Evolutionary conservation across 2,113 vertebrate species (phyloP).

Genomic region (Vicugna pacos): DNA sequence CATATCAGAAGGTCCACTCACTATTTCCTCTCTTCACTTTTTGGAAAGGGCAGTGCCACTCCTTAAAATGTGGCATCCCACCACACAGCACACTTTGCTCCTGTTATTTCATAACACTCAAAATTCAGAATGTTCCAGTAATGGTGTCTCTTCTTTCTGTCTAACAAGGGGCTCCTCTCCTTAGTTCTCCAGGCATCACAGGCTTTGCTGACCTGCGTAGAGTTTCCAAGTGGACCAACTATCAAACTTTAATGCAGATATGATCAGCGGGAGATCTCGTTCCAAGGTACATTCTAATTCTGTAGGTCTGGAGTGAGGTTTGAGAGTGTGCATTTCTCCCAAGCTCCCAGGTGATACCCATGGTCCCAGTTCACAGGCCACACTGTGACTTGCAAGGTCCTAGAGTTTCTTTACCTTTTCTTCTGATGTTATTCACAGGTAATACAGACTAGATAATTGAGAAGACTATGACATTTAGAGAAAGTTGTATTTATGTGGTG

Average conservation of each 20-base stretch:
- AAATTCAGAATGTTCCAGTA: not conserved
- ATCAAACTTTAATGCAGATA: not conserved
- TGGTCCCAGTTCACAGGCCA: not conserved
- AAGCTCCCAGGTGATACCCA: not conserved
- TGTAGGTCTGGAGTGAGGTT: not conserved
- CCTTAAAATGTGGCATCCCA: constrained; percentile 38
- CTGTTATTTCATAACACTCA: constrained; percentile 36
- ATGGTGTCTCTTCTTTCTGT: not conserved
- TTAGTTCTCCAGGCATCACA: not conserved
- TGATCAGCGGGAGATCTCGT: not conserved
- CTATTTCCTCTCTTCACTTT: constrained; percentile 40
- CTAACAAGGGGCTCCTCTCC: not conserved
- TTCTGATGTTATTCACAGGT: not conserved
- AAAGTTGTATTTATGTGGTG: constrained; percentile 1
- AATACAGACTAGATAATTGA: not conserved
- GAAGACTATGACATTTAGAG: not conserved
- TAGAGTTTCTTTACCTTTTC: not conserved
- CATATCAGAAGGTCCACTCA: not conserved
- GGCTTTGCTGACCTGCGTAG: not conserved
- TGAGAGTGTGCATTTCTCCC: not conserved
- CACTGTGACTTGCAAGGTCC: not conserved
- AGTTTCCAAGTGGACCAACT: not conserved
- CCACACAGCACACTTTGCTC: not conserved
- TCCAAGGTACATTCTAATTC: not conserved
- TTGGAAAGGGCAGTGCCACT: not conserved